These are phyloP conservation scores for Nomada lathburiana DNA, from an alignment of 2,888 invertebrate genomes.

Conservation along the genomic window DNA sequence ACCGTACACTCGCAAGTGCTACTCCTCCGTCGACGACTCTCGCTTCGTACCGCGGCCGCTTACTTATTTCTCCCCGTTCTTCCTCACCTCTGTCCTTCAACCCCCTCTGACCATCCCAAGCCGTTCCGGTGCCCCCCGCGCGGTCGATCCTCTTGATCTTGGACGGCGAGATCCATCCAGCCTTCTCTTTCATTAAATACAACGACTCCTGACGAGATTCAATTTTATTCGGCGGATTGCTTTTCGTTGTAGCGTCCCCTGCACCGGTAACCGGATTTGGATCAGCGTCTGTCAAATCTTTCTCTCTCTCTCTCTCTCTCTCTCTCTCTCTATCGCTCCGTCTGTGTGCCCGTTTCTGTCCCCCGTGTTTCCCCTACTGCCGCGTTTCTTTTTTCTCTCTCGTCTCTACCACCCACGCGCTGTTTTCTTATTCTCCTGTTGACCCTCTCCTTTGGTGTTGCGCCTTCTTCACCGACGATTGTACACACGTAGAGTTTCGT, in stretches of 20 bases:
- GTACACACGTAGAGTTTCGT: conserved; percentile 42
- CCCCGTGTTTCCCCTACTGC: not conserved
- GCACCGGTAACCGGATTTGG: conserved; percentile 80
- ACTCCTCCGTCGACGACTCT: conserved; percentile 19
- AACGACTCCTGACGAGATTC: conserved; percentile 77
- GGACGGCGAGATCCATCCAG: conserved; percentile 49
- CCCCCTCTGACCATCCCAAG: conserved; percentile 25
- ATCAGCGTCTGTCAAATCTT: conserved; percentile 77
- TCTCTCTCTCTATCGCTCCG: too few relatives aligned
- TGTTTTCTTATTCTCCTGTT: not conserved
- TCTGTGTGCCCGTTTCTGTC: not conserved
- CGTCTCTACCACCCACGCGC: not conserved
- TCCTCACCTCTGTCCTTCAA: not conserved
- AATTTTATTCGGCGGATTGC: conserved; percentile 82
- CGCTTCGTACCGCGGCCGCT: conserved; percentile 41
- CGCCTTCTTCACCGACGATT: not conserved
- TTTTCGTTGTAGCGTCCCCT: conserved; percentile 79
- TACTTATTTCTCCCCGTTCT: conserved; percentile 60
- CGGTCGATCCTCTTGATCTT: conserved; percentile 73
- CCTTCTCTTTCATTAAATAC: conserved; percentile 78
- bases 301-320: too few relatives aligned
- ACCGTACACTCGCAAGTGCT: conserved; percentile 18
- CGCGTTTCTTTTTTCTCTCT: conserved; percentile 4
- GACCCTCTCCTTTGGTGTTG: not conserved
- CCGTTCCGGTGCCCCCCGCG: conserved; percentile 49